Percentiles rank a stretch among this genome's conserved stretches.
Conservation (phyloP, 2,113 vertebrate genomes). For the Penelope pileata region DNA sequence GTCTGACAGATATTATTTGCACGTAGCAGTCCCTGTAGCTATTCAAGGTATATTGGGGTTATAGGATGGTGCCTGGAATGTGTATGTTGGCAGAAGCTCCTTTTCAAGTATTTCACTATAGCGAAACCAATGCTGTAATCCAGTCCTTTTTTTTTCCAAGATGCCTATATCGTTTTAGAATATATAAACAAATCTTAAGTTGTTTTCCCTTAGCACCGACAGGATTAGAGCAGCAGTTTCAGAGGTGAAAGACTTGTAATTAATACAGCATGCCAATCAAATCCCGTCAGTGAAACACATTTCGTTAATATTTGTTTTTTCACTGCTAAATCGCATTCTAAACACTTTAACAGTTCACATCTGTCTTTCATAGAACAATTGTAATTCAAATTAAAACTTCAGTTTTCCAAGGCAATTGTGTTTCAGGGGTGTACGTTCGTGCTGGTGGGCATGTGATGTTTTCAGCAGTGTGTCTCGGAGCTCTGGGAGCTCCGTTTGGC, state of each 20-base stretch:
- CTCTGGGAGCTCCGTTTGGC: neutral
- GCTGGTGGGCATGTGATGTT: neutral
- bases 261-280: constrained; percentile 68
- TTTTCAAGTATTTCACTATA: neutral
- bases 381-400: constrained; percentile 65
- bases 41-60: neutral
- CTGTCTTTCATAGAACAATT: constrained; percentile 63
- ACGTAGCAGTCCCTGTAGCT: neutral
- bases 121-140: neutral
- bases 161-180: constrained; percentile 16
- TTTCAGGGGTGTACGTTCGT: constrained; percentile 26
- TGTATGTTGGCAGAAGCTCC: neutral
- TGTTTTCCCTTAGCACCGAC: constrained; percentile 32
- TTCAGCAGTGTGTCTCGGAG: neutral
- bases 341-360: constrained; percentile 64
- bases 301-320: constrained; percentile 57
- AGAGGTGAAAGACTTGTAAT: constrained; percentile 64
- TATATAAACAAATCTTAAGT: constrained; percentile 45
- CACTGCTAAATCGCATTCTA: constrained; percentile 40
- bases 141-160: neutral
- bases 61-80: neutral
- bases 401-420: constrained; percentile 17
- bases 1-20: neutral
- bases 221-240: constrained; percentile 43
- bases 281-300: neutral